Conservation (phyloP, 2,888 invertebrate species). For the Orchestes rusci region DNA sequence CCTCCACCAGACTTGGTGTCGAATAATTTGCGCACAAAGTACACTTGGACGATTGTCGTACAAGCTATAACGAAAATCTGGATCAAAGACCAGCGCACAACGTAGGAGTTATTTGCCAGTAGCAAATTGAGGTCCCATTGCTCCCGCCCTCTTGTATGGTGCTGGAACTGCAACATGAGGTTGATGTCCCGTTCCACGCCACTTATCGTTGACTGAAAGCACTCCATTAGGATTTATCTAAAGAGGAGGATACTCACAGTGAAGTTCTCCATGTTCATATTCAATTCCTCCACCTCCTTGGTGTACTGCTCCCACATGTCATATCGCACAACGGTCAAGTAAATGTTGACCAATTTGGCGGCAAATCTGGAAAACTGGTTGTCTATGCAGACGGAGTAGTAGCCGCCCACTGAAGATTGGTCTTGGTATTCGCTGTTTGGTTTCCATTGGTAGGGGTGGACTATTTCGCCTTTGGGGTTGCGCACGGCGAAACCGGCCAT, state of each 20-base stretch:
- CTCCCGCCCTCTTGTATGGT: slow-evolving; percentile 71
- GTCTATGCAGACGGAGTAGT: slow-evolving; percentile 86
- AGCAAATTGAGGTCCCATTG: slow-evolving; percentile 76
- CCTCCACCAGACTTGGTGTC: slow-evolving; percentile 58
- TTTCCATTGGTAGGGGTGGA: slow-evolving; percentile 87
- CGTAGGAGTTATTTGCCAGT: slow-evolving; percentile 74
- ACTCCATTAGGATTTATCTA: neutral
- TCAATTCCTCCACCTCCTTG: slow-evolving; percentile 79
- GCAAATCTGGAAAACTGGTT: slow-evolving; percentile 91
- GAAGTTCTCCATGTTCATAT: slow-evolving; percentile 84
- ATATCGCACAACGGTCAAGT: slow-evolving; percentile 84
- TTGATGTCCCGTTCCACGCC: slow-evolving; percentile 79
- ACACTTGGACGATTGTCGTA: slow-evolving; percentile 75
- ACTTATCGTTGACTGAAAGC: slow-evolving; percentile 60
- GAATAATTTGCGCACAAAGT: slow-evolving; percentile 84
- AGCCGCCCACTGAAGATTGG: slow-evolving; percentile 70
- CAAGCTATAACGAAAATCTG: slow-evolving; percentile 77
- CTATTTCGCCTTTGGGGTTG: slow-evolving; percentile 75
- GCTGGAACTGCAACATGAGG: slow-evolving; percentile 77
- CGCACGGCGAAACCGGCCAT: slow-evolving; percentile 89
- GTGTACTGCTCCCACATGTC: slow-evolving; percentile 91
- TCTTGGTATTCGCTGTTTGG: slow-evolving; percentile 87
- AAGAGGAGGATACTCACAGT: slow-evolving; percentile 54
- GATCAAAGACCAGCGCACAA: slow-evolving; percentile 81
- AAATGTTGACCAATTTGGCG: slow-evolving; percentile 81